Base-by-base conservation (phyloP, 2,797 vertebrate species). In the Leptoclinus maculatus region DNA sequence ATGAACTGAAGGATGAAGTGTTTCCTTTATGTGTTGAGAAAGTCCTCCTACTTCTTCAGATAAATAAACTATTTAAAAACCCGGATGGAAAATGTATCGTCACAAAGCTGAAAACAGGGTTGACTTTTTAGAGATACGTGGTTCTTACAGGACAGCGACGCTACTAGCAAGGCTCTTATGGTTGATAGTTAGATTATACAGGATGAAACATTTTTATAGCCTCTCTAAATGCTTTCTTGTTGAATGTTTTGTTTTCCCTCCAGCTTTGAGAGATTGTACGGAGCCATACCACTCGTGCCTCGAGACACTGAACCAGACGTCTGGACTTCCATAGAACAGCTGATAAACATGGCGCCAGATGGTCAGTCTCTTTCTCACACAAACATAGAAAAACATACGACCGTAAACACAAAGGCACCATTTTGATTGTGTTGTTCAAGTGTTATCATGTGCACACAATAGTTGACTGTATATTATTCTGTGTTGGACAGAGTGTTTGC, bases 401-500 rank as follows among this genome's bases (percentile, higher is more conserved):
- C 10, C 45, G 21, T 32, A 43, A 39, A 38, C 34, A 56, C n/a
- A 54, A n/a, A 13, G 5, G 19, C 13, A 75, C 23, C 2, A 19
- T 36, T 49, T 29, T n/a, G 29, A 29, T 51, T 25, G 14, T 51
- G 29, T 38, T 7, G 47, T 25, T 16, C 2, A 5, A 39, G n/a
- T 47, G 45, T 65, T 32, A 25, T 53, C 2, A 5, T 59, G 12
- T 66, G 45, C 11, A 51, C 1, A 11, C n/a, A 38, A 6, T 6
- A 59, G 14, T 17, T 56, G 21, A 85, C 25, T 56, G 6, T 59
- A 25, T 27, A 5, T 69, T 2, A 16, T 56, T 41, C 54, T 43
- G 0, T 60, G 12, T 74, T 77, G 10, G 1, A 77, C 88, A 94
- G 94, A 80, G 16, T 94, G 94, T 59, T 21, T 93, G 10, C 83